Conservation (phyloP, 35 echinoderm and acorn worm species). For the Holothuria glaberrima region DNA sequence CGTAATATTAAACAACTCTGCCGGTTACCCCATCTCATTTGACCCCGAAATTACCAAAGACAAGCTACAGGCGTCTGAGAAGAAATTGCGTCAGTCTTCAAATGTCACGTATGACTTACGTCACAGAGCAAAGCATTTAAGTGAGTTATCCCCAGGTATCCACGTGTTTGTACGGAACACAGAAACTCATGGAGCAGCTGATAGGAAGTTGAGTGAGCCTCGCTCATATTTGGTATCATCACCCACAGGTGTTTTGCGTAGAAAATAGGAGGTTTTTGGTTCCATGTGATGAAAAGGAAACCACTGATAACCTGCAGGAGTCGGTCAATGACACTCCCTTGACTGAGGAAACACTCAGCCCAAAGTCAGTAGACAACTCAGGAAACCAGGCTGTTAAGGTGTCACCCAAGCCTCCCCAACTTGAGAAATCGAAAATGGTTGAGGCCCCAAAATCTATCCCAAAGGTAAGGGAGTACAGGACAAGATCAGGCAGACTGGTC, state of each 20-base stretch:
- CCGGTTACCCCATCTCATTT: background rate
- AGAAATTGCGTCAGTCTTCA: conserved; percentile 19
- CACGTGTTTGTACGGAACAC: conserved; percentile 13
- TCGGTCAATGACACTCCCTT: background rate
- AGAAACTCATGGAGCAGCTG: background rate
- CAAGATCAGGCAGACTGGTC: background rate
- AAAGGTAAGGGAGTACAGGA: background rate
- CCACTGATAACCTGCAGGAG: background rate
- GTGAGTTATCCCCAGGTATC: background rate
- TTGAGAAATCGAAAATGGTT: background rate
- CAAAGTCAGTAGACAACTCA: background rate
- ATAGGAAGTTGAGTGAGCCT: background rate
- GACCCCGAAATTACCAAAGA: conserved; percentile 21
- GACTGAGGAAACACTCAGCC: background rate
- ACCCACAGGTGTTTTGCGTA: background rate
- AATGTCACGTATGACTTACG: background rate
- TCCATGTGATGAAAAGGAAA: background rate
- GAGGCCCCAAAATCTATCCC: background rate
- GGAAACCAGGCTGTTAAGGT: background rate
- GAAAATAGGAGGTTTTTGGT: conserved; percentile 20
- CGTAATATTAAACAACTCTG: background rate
- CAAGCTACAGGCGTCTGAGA: conserved; percentile 1
- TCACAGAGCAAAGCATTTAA: background rate
- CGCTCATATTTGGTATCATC: background rate
- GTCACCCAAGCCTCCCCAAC: background rate